Evolutionary conservation across 2,888 invertebrate species (phyloP).

Genomic region (Microctonus hyperodae): DNA sequence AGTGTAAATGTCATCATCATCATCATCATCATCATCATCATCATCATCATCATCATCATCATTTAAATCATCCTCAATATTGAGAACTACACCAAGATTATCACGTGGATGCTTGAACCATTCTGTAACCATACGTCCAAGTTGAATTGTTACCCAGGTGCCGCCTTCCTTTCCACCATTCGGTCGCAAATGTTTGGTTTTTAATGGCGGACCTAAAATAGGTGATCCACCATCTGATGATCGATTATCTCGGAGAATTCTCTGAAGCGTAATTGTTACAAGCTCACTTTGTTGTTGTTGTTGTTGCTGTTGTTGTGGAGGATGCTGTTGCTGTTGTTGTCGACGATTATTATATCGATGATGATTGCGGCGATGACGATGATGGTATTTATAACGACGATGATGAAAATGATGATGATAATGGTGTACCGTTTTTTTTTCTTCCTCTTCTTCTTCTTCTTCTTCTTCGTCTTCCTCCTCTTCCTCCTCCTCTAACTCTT

Average conservation of each 20-base stretch:
- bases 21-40: constrained; percentile 79
- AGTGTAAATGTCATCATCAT: constrained; percentile 59
- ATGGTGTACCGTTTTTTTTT: background rate
- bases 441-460: background rate
- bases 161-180: constrained; percentile 68
- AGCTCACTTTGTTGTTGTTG: constrained; percentile 34
- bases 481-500: background rate
- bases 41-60: constrained; percentile 77
- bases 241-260: constrained; percentile 66
- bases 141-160: constrained; percentile 78
- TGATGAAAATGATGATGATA: constrained; percentile 11
- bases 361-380: constrained; percentile 5
- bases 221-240: constrained; percentile 53
- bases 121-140: constrained; percentile 76
- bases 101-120: constrained; percentile 79
- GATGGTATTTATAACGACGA: constrained; percentile 7
- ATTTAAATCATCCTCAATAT: constrained; percentile 74
- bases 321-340: background rate
- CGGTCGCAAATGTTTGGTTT: constrained; percentile 57
- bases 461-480: constrained; percentile 8
- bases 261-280: constrained; percentile 64
- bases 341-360: background rate
- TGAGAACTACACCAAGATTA: constrained; percentile 80
- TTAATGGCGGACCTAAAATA: constrained; percentile 54
- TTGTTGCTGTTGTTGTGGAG: background rate